phyloP scores from a whole-genome alignment of 2,888 invertebrate species.

The Axea sp. region DNA sequence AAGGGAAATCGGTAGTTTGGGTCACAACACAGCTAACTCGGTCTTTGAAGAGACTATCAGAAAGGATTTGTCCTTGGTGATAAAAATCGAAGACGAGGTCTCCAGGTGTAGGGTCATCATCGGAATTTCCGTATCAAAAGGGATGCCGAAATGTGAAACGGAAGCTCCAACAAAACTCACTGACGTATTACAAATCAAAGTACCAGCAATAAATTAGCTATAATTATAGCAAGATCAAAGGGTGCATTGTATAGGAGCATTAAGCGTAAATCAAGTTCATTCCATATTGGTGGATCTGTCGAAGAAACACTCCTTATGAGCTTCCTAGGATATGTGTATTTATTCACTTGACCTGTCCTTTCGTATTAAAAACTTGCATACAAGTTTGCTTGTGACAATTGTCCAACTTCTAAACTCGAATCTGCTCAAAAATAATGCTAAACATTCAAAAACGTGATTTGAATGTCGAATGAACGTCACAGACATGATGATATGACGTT shows the following conservation, averaged over 20 bases:
- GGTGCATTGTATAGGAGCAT: constrained; percentile 14
- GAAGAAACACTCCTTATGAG: background rate
- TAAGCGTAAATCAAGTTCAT: constrained; percentile 14
- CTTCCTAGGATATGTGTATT: constrained; percentile 22
- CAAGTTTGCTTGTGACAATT: constrained; percentile 27
- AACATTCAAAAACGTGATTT: too few species aligned
- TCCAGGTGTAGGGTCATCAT: constrained; percentile 4
- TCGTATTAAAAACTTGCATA: constrained; percentile 18
- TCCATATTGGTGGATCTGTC: constrained; percentile 3
- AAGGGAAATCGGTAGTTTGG: constrained; percentile 9
- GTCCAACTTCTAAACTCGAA: too few species aligned
- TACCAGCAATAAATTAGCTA: constrained; percentile 19
- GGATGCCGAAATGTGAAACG: background rate
- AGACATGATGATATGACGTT: too few species aligned
- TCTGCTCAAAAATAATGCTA: too few species aligned
- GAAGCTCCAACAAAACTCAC: background rate
- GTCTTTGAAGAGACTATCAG: constrained; percentile 10
- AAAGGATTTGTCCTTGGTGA: constrained; percentile 1
- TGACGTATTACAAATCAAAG: background rate
- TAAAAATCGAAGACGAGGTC: constrained; percentile 7
- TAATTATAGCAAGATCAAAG: constrained; percentile 26
- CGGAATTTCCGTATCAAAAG: constrained; percentile 1
- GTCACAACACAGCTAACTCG: background rate
- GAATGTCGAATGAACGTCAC: too few species aligned
- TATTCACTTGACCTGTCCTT: constrained; percentile 7